Base-by-base conservation (phyloP, 2,888 invertebrate species). In the Flabesymbios commensalis region DNA sequence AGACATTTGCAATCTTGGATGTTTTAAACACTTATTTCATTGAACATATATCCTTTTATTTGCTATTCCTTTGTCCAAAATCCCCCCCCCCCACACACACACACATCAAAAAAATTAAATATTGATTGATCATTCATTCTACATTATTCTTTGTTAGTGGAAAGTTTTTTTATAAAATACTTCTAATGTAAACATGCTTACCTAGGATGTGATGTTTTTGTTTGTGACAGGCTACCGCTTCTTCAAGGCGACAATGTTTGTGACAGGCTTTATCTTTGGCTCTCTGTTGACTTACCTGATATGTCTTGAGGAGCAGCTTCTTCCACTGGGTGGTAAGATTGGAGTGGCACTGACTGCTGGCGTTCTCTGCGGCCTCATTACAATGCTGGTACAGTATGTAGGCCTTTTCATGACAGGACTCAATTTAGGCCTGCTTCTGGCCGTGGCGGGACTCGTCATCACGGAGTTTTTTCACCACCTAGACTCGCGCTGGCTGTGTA, bases 181-280 rank as follows among this genome's bases (percentile, higher is more conserved):
- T n/a, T n/a, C n/a, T n/a, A n/a, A n/a, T n/a, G n/a, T n/a, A n/a
- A n/a, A n/a, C n/a, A n/a, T n/a, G n/a, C n/a, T n/a, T n/a, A n/a
- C n/a, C n/a, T n/a, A n/a, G n/a, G n/a, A n/a, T n/a, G n/a, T n/a
- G n/a, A n/a, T n/a, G n/a, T n/a, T n/a, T n/a, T n/a, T n/a, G n/a
- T n/a, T n/a, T n/a, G n/a, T 51, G 68, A 33, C 86, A 91, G 92
- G 93, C 58, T 93, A 93, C 84, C 88, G 93, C 66, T 92, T 91
- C 82, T 90, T 93, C 83, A 92, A 92, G 82, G 91, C 91, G 17
- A 89, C 90, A 64, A 91, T 93, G 88, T 93, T 93, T 82, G 86
- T 93, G 54, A 93, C 92, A 51, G 93, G 93, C 33, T 90, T 93
- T 80, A 89, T 91, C 64, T 93, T 92, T 79, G 92, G 90, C 19